Base-by-base conservation (phyloP, 2,888 invertebrate species). In the Frankliniella fusca region DNA sequence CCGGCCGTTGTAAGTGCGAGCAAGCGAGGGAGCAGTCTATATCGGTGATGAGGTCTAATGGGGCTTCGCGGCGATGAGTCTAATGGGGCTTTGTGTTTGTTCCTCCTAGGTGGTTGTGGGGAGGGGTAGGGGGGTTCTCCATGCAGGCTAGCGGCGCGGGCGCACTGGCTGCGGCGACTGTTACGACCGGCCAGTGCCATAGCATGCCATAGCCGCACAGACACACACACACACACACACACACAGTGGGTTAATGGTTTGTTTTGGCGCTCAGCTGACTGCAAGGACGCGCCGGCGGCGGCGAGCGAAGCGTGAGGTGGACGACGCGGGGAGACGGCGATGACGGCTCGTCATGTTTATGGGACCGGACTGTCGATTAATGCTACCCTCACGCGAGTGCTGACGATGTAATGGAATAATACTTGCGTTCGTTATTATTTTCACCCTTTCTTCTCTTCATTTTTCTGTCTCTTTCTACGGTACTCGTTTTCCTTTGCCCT, bases 321-420 rank as follows among this genome's bases (percentile, higher is more conserved):
- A 61, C 61, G 61, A n/a, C 3, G 61, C 50, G 81, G 76, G 81
- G 81, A 9, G 50, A n/a, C 80, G 80, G 81, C 38, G 20, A 50
- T 82, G 82, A 82, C 80, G 80, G 48, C 27, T 81, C 80, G 81
- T 82, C 82, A 82, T 83, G 83, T 83, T 27, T 81, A 82, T 82
- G 81, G 81, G 81, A 76, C 70, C 70, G 23, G 70, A 23, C 27
- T 27, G 70, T 76, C 70, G 70, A 76, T 76, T 76, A 76, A 23
- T 61, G 20, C 61, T 15, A 38, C 38, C 38, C 38, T 38, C 38
- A 38, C 38, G n/a, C n/a, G 38, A 38, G 38, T 38, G 38, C 38
- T 38, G 38, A 38, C 38, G 38, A 5, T 38, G 38, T 38, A 38
- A 38, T 38, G 38, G 38, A 38, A 38, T 38, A 38, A 38, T 38